Base-by-base conservation (phyloP, 64 coral and sea anemone species). In the Exaiptasia diaphana region DNA sequence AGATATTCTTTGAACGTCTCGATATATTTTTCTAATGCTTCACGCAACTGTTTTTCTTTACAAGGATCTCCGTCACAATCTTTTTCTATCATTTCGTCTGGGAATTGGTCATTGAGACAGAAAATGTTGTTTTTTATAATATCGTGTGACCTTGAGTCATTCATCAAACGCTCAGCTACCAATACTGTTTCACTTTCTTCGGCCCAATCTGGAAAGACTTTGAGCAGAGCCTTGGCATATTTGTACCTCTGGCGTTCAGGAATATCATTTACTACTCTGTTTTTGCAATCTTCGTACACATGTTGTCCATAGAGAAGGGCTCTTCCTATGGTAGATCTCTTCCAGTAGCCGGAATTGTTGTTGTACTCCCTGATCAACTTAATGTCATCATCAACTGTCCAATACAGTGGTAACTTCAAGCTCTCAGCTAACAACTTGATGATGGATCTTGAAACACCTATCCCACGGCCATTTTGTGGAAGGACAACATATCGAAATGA, bases 371-470 rank as follows among this genome's bases (percentile, higher is more conserved):
- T 75, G 39, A 86, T 44, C 32, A 65, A 86, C 20, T 76, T 55
- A 21, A 86, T 76, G 24, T 86, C 71, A 30, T 86, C 83, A 49
- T 86, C 83, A 17, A 86, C 65, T 23, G 83, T 86, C 83, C 83
- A 86, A 34, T 86, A 86, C 25, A 76, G 41, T 5, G 37, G 38
- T 15, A 86, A 74, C 0, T 86, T 49, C 20, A 86, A 18, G 20
- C 42, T 37, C 15, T 86, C 71, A 6, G 83, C 71, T 36, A 86
- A 20, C 22, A 38, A 32, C 52, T 86, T 86, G 54, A 86, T 86
- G 25, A 86, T 76, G 1, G 83, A 40, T 42, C 71, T 86, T 28
- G 83, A 41, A 46, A 86, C 83, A 29, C 83, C 83, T 74, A 86
- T 76, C 20, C 83, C 83, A n/a, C n/a, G n/a, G 13, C 71, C 71